Evolutionary conservation across 2,888 invertebrate genomes (phyloP), one percentile per base, ranked within the genome.

Genomic region (Lepeophtheirus nordmannii): DNA sequence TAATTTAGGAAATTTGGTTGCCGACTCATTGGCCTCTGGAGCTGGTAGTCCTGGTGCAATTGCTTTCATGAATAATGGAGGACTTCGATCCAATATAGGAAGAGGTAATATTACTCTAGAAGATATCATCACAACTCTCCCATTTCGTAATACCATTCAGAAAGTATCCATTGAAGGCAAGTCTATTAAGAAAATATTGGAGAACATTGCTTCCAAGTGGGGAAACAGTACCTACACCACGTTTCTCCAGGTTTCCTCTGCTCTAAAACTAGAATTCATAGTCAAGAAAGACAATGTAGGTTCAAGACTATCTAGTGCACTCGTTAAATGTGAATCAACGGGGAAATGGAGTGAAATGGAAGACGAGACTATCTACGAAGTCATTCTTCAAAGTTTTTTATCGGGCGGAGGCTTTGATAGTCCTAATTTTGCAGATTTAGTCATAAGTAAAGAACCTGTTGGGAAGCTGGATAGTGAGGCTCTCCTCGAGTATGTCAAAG

Each of bases 11-110:
- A 66, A 66, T 59, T 23, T 58, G 10, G 14, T 66, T 9, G 40
- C 66, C 30, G 66, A 66, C 38, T 41, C 60, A 22, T 40, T 66
- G 66, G n/a, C n/a, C n/a, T 17, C 7, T 14, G 17, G 5, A 17
- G 20, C 10, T 10, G 20, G 56, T 22, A 37, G 30, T 12, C 20
- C 41, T 14, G 53, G 41, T 10, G 14, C 41, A 39, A 66, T 66
- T 22, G 39, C 60, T 23, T 46, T 66, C 30, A 10, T 46, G n/a
- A 66, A 66, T 40, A 66, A 66, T 66, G 66, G 66, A 3, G 66
- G 66, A 10, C 58, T 66, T 60, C 12, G 66, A 7, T 37, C 23
- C 46, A 41, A 65, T 14, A 37, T 66, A 22, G 23, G 23, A 20
- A 58, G 10, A 20, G 66, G 66, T 38, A 37, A 60, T 1, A 61